These are phyloP conservation scores for Pachypsylla venusta DNA, from an alignment of 1,140 invertebrate species.

Conservation along the genomic window DNA sequence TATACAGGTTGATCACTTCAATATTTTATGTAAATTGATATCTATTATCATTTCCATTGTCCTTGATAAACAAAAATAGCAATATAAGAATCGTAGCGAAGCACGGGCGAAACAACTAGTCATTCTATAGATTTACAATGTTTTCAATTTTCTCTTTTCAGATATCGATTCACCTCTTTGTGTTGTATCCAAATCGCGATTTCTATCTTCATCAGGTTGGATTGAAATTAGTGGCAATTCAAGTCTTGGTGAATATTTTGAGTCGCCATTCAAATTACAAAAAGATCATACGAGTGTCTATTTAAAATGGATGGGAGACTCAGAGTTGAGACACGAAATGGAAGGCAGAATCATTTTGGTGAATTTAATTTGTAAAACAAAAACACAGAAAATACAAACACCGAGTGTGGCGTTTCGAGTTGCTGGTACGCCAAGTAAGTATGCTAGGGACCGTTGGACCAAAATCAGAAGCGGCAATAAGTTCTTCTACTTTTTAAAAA, in stretches of 20 bases:
- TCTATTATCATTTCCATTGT: no score
- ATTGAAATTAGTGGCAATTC: slow-evolving; percentile 54
- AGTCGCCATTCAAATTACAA: slow-evolving; percentile 48
- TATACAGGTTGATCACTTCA: no score
- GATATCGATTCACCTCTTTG: slow-evolving; percentile 63
- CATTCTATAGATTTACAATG: no score
- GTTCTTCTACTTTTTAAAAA: no score
- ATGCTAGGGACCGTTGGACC: no score
- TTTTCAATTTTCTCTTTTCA: slow-evolving; percentile 33
- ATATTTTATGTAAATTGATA: no score
- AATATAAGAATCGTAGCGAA: no score
- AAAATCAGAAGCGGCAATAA: no score
- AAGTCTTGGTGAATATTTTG: slow-evolving; percentile 53
- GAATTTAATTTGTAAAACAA: slow-evolving; percentile 58
- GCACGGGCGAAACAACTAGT: no score
- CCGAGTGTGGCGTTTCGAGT: slow-evolving; percentile 71
- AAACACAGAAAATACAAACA: slow-evolving; percentile 37
- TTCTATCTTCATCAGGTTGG: slow-evolving; percentile 59
- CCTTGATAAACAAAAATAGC: no score
- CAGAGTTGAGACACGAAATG: slow-evolving; percentile 48
- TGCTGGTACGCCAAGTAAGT: slow-evolving; percentile 64
- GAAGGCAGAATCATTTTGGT: slow-evolving; percentile 64
- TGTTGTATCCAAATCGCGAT: slow-evolving; percentile 66
- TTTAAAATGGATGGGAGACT: slow-evolving; percentile 67
- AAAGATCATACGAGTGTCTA: slow-evolving; percentile 21